These are phyloP conservation scores for Drosophila atroscutellata DNA, from an alignment of 2,888 invertebrate genomes.

Conservation along the genomic window DNA sequence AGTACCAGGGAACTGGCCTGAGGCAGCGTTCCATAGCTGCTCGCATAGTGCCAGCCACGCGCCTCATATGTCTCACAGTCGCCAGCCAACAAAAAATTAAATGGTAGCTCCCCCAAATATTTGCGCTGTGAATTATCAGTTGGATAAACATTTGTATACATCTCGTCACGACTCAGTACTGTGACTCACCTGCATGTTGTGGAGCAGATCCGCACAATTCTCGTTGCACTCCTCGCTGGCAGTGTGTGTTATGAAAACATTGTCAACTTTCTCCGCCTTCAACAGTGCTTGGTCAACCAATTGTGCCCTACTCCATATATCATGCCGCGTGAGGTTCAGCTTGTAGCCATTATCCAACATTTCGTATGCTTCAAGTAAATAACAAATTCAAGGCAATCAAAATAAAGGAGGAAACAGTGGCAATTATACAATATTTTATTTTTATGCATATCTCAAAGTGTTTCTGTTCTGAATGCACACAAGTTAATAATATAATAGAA, in stretches of 20 bases:
- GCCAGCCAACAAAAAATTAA: conserved; percentile 86
- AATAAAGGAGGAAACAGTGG: background rate
- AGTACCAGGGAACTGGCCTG: conserved; percentile 60
- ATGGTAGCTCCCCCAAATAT: conserved; percentile 79
- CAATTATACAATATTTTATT: background rate
- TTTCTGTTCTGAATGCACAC: background rate
- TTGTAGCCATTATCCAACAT: conserved; percentile 63
- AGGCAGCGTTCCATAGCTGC: conserved; percentile 72
- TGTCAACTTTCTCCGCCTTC: conserved; percentile 71
- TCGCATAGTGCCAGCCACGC: conserved; percentile 85
- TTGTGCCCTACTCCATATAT: conserved; percentile 73
- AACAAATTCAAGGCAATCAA: background rate
- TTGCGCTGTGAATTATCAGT: conserved; percentile 5
- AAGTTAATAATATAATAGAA: background rate
- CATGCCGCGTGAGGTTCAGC: conserved; percentile 77
- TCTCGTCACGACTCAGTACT: background rate
- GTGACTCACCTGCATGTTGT: conserved; percentile 85
- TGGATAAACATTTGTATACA: background rate
- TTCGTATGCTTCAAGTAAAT: conserved; percentile 45
- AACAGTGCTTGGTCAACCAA: conserved; percentile 50
- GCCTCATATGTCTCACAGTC: conserved; percentile 86
- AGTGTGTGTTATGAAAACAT: conserved; percentile 85
- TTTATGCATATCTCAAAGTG: background rate
- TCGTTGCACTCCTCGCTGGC: conserved; percentile 83
- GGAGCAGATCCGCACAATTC: conserved; percentile 83